These are phyloP conservation scores for Macroteleia sp. DNA, from an alignment of 2,888 invertebrate genomes.

Conservation along the genomic window DNA sequence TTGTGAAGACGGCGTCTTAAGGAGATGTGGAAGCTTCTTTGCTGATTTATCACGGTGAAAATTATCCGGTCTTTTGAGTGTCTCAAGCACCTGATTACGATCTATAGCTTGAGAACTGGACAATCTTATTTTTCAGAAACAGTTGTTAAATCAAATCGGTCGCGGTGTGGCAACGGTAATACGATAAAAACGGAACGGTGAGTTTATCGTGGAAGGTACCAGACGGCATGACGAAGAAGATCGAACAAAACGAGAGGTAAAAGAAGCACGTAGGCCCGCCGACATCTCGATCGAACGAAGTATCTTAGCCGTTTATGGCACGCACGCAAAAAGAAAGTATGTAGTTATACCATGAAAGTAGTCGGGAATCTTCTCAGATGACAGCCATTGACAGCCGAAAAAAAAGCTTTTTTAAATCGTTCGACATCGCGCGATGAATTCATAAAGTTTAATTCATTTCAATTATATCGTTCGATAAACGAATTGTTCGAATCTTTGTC, in stretches of 20 bases:
- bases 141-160: conserved; percentile 64
- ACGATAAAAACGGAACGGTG: conserved; percentile 50
- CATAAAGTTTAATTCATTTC: conserved; percentile 36
- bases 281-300: conserved; percentile 58
- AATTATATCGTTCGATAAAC: conserved; percentile 35
- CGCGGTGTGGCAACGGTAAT: conserved; percentile 35
- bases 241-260: conserved; percentile 24
- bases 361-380: conserved; percentile 42
- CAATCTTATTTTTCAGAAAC: conserved; percentile 52
- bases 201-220: conserved; percentile 47
- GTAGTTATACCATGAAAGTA: conserved; percentile 50
- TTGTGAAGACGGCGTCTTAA: conserved; percentile 22
- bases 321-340: conserved; percentile 61
- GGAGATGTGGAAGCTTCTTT: conserved; percentile 29
- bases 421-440: conserved; percentile 41
- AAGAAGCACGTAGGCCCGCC: conserved; percentile 30
- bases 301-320: conserved; percentile 63
- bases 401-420: conserved; percentile 34
- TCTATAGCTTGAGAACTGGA: conserved; percentile 49
- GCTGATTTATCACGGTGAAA: conserved; percentile 63
- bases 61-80: conserved; percentile 60
- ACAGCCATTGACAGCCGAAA: conserved; percentile 46
- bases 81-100: conserved; percentile 63
- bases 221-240: conserved; percentile 59
- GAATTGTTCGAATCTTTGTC: neutral